Evolutionary conservation across 1,140 invertebrate genomes (phyloP).

Genomic region (Thrips palmi): DNA sequence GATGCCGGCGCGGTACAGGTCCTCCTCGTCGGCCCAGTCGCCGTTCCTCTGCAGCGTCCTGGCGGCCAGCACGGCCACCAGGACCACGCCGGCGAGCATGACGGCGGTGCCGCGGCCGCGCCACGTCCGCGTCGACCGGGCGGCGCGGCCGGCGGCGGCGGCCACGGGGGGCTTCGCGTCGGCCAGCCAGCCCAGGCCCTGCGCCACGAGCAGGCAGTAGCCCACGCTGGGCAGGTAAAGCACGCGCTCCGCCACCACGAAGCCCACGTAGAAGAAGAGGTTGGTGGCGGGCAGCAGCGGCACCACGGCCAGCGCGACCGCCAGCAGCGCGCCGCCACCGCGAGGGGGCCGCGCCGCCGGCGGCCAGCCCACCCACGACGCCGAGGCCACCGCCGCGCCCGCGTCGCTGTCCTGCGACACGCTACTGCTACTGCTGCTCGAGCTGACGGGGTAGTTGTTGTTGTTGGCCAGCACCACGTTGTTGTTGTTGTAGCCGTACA

Average conservation of each 20-base stretch:
- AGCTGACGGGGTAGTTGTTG: background rate
- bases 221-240: slow-evolving; percentile 90
- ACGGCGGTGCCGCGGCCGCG: background rate
- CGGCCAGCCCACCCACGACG: too few relatives aligned
- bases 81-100: background rate
- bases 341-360: background rate
- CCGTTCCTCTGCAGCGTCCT: slow-evolving; percentile 63
- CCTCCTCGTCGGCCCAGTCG: slow-evolving; percentile 86
- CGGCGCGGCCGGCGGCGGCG: too few relatives aligned
- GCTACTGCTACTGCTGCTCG: background rate
- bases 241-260: slow-evolving; percentile 87
- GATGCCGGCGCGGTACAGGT: slow-evolving; percentile 74
- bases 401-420: too few relatives aligned
- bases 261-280: slow-evolving; percentile 85
- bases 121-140: too few relatives aligned
- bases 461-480: background rate
- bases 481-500: background rate
- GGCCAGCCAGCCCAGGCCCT: slow-evolving; percentile 27
- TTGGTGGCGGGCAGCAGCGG: slow-evolving; percentile 91
- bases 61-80: slow-evolving; percentile 25
- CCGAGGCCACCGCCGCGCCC: too few relatives aligned
- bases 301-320: slow-evolving; percentile 48
- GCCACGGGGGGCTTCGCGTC: too few relatives aligned
- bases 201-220: slow-evolving; percentile 72
- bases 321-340: slow-evolving; percentile 1